Evolutionary conservation across 2,797 vertebrate genomes (phyloP), one percentile per base, ranked within the genome.

Genomic region (Jordanella pulchra): DNA sequence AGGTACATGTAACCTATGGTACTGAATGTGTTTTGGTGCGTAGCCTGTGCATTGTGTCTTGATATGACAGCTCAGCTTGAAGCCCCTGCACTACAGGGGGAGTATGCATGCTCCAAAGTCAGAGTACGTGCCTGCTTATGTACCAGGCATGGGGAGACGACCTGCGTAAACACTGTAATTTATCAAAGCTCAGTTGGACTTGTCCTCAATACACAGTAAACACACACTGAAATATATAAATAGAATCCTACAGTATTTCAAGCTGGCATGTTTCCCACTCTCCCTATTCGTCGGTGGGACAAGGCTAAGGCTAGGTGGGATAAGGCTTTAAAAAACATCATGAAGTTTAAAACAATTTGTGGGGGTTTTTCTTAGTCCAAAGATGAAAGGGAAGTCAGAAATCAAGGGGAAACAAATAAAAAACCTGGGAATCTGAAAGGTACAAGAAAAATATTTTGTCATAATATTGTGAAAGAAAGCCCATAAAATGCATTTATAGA

Each of bases 151-250:
- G 11, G 69, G 39, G 35, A 79, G 67, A 67, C 66, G 63, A 75
- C 65, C 48, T 74, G 54, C 17, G 3, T 78, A 70, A 85, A 83
- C 50, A 80, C 68, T 71, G 27, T 76, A 76, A 84, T 82, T 71
- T 69, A 55, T 83, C 55, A 72, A 69, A 65, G 21, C 77, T 78
- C 54, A 61, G 67, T 53, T 69, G 67, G 80, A 81, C 61, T 70
- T 72, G 55, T 53, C 79, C 60, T 71, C 53, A 76, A 58, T 28
- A 53, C 66, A 45, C 54, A 30, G 30, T 27, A 15, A 27, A 68
- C 21, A 60, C 23, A 45, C 10, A 42, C 21, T 42, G 1, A n/a
- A 14, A 71, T 12, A 15, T 3, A 75, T 30, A 69, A 35, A 53
- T 3, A 75, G n/a, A 69, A 28, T 32, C 60, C 39, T 23, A 25